Base-by-base conservation (phyloP, 1,140 invertebrate genomes). In the Geopemphigus sp. region DNA sequence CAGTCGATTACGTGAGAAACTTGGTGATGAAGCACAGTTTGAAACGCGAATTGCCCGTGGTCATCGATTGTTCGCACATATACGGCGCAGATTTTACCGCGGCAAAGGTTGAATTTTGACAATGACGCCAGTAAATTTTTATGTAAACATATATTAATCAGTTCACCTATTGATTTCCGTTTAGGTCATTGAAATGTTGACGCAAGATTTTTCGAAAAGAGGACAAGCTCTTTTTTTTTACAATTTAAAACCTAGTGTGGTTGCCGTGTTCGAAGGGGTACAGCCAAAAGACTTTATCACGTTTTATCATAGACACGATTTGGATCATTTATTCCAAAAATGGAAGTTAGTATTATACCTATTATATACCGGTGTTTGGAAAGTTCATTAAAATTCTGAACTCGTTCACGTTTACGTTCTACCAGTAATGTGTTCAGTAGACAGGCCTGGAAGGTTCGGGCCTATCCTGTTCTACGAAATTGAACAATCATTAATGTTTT, bases 11-110 rank as follows among this genome's bases (percentile, higher is more conserved):
- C 85, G 90, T 96, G 56, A 88, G 92, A 80, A 90, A 91, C 82
- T 87, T 93, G 53, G 92, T 96, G 11, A 93, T 90, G 26, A 95
- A 95, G 85, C 91, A 91, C 83, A 91, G 91, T 32, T 86, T 88
- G n/a, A 87, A 89, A 73, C 87, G 88, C 82, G 88, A 87, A 45
- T 86, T 91, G 8, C 92, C 92, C 3, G 92, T 95, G 5, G 92
- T 95, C 3, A 90, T 95, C 17, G 92, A 95, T 86, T 94, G 92
- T 84, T 90, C 91, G 12, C 91, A 94, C 85, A 92, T 94, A 81
- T 93, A 93, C 85, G 90, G 90, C 59, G 92, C 92, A n/a, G 93
- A 94, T 86, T 94, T 89, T 83, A 93, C 92, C 0, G 92, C 92
- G 15, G 93, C 93, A n/a, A 91, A 89, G 82, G 92, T 92, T 78